Conservation (phyloP, 2,888 invertebrate genomes). For the Shargacucullia verbasci region DNA sequence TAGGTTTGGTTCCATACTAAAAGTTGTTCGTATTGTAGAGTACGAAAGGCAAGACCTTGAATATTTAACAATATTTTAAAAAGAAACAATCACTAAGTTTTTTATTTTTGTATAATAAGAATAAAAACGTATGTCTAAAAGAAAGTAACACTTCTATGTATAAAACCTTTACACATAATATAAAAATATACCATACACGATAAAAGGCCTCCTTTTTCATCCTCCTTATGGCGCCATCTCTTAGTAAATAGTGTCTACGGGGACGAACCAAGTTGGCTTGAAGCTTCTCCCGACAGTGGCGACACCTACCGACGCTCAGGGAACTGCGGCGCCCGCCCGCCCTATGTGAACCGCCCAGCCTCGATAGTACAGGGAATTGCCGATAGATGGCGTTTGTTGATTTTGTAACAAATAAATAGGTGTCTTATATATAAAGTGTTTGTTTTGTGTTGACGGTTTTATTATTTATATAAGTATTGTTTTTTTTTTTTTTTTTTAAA, state of each 20-base stretch:
- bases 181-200: no score
- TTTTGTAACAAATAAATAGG: conserved; percentile 11
- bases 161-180: no score
- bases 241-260: conserved; percentile 39
- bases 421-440: neutral
- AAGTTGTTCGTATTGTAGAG: no score
- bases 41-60: no score
- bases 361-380: conserved; percentile 14
- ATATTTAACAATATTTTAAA: no score
- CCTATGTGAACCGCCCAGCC: conserved; percentile 22
- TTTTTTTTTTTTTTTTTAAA: no score
- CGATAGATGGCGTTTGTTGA: conserved; percentile 62
- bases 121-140: no score
- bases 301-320: conserved; percentile 61
- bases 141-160: neutral
- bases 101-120: no score
- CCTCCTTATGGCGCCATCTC: conserved; percentile 63
- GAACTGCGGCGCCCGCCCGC: conserved; percentile 46
- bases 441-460: no score
- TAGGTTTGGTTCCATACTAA: no score
- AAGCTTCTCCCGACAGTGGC: conserved; percentile 53
- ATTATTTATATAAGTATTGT: no score
- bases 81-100: no score
- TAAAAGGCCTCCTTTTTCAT: neutral
- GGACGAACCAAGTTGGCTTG: conserved; percentile 32